Conservation (phyloP, 2,888 invertebrate species). For the Microlaimidae sp. region DNA sequence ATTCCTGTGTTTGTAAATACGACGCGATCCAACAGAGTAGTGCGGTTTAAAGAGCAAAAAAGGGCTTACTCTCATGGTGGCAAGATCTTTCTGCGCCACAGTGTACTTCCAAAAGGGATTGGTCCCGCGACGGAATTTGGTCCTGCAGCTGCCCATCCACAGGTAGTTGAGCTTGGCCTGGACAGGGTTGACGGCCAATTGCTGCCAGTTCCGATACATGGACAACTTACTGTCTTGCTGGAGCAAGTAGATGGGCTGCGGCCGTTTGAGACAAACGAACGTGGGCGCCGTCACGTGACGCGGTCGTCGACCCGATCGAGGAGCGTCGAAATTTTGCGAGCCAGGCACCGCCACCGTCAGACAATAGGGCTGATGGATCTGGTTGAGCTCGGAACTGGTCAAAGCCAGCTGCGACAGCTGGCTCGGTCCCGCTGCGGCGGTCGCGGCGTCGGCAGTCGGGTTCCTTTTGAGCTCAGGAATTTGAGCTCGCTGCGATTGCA, state of each 20-base stretch:
- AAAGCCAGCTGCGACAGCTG: background rate
- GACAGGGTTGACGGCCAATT: slow-evolving; percentile 16
- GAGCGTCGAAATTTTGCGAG: too few species aligned
- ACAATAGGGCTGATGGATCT: too few species aligned
- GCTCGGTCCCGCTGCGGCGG: background rate
- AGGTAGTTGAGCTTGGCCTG: slow-evolving; percentile 22
- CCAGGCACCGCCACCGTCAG: too few species aligned
- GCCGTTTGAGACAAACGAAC: slow-evolving; percentile 77
- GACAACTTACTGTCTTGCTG: slow-evolving; percentile 54
- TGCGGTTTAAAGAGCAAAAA: too few species aligned
- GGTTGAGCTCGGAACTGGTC: too few species aligned
- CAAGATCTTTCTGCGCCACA: slow-evolving; percentile 17
- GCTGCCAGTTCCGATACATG: slow-evolving; percentile 80
- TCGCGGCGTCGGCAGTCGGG: background rate
- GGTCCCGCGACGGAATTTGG: background rate
- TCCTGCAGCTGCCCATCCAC: slow-evolving; percentile 20
- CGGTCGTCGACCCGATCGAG: slow-evolving; percentile 4
- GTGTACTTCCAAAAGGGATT: background rate
- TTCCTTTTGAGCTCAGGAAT: too few species aligned
- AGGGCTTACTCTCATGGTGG: too few species aligned
- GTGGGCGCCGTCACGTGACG: slow-evolving; percentile 41
- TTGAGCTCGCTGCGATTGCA: too few species aligned
- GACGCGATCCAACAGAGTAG: too few species aligned
- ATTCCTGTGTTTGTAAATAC: too few species aligned
- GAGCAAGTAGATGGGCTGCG: slow-evolving; percentile 76